A percentile compares a stretch with the other conserved stretches of the same genome.
These are phyloP conservation scores for Cirrhinus mrigala DNA, from an alignment of 2,797 vertebrate species.

Conservation along the genomic window DNA sequence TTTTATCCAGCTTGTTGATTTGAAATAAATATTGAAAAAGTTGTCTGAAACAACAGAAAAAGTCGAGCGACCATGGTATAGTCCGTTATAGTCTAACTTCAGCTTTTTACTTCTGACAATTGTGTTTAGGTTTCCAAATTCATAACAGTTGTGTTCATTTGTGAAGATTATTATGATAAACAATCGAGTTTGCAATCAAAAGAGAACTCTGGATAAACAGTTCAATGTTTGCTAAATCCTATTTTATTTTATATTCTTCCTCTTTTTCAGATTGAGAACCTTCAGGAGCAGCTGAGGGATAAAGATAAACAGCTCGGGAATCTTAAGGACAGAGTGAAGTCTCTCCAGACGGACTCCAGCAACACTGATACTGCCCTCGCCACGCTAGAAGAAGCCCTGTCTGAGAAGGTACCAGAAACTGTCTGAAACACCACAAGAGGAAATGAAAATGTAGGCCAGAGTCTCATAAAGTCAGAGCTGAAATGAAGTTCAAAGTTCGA, in stretches of 20 bases:
- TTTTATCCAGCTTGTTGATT: no score
- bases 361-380: conserved; percentile 97
- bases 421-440: neutral
- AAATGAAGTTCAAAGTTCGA: neutral
- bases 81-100: no score
- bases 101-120: neutral
- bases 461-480: neutral
- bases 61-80: no score
- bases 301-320: conserved; percentile 98
- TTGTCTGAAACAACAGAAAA: no score
- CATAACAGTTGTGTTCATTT: neutral
- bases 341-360: conserved; percentile 96
- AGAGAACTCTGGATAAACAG: neutral
- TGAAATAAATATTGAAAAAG: no score
- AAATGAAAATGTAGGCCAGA: neutral
- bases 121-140: neutral
- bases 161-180: neutral
- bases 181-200: neutral
- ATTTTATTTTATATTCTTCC: neutral
- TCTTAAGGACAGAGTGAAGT: conserved; percentile 96
- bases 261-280: conserved; percentile 83
- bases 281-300: conserved; percentile 96
- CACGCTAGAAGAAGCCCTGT: conserved; percentile 95
- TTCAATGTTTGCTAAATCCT: neutral
- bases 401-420: conserved; percentile 87